A percentile compares a stretch with the other conserved stretches of the same genome.
These are phyloP conservation scores for Cranoglanis bouderius DNA, from an alignment of 2,113 vertebrate species.

Conservation along the genomic window DNA sequence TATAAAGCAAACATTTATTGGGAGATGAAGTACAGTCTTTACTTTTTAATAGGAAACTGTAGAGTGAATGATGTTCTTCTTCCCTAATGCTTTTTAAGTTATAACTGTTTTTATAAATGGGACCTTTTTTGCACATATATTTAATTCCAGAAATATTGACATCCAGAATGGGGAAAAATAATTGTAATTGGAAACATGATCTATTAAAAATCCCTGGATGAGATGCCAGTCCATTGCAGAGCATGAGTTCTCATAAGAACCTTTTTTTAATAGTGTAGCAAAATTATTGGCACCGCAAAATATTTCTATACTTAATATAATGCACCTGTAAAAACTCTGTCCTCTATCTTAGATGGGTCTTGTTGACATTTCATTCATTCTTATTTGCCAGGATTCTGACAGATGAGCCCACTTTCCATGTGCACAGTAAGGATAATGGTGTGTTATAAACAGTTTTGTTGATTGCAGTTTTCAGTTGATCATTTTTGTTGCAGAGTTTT, in stretches of 20 bases:
- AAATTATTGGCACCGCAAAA: neutral
- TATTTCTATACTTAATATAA: neutral
- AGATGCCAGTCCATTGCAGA: neutral
- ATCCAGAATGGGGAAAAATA: neutral
- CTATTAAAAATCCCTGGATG: neutral
- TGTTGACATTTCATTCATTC: neutral
- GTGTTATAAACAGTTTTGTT: neutral
- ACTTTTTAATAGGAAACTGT: neutral
- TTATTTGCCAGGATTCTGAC: neutral
- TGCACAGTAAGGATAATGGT: neutral
- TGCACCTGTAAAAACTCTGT: neutral
- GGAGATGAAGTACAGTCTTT: neutral
- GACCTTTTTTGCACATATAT: neutral
- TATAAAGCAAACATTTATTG: neutral
- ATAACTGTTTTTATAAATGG: neutral
- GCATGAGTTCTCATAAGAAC: neutral
- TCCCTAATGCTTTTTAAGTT: neutral
- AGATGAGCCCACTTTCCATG: neutral
- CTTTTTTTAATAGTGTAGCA: neutral
- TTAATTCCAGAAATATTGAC: neutral
- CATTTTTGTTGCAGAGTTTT: neutral
- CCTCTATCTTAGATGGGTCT: neutral
- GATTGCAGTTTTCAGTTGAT: neutral
- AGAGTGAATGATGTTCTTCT: neutral
- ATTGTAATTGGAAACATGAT: neutral